Percentiles rank a stretch among this genome's conserved stretches.
Evolutionary conservation across 2,113 vertebrate genomes (phyloP).

Genomic region (Chaetura pelagica): DNA sequence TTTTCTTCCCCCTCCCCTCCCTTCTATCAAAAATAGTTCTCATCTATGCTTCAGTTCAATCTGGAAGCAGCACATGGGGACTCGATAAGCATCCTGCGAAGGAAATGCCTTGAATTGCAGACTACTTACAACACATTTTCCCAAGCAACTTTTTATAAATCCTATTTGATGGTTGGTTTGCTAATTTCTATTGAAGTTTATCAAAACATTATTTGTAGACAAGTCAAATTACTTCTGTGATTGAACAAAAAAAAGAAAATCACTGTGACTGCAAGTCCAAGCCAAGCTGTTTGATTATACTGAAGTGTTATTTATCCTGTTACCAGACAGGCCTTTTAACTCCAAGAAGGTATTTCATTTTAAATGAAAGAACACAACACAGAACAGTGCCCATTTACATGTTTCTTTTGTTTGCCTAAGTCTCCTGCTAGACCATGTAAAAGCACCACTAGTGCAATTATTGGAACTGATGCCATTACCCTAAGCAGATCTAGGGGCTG

Average conservation of each 20-base stretch:
- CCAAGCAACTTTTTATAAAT: conserved; percentile 66
- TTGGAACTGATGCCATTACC: neutral
- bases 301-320: neutral
- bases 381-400: neutral
- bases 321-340: neutral
- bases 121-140: conserved; percentile 69
- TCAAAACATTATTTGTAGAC: conserved; percentile 42
- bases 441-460: neutral
- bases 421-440: neutral
- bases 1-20: neutral
- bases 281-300: neutral
- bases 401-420: neutral
- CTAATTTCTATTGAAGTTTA: conserved; percentile 48
- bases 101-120: conserved; percentile 76
- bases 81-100: conserved; percentile 73
- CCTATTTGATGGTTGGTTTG: conserved; percentile 17
- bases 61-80: conserved; percentile 55
- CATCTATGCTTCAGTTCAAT: conserved; percentile 55
- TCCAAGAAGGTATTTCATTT: neutral
- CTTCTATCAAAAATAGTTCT: conserved; percentile 61
- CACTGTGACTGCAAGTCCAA: neutral
- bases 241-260: neutral
- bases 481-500: neutral
- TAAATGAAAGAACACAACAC: neutral
- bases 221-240: conserved; percentile 15